These are phyloP conservation scores for Sphenodon punctatus DNA, from an alignment of 2,797 vertebrate genomes.

Conservation along the genomic window DNA sequence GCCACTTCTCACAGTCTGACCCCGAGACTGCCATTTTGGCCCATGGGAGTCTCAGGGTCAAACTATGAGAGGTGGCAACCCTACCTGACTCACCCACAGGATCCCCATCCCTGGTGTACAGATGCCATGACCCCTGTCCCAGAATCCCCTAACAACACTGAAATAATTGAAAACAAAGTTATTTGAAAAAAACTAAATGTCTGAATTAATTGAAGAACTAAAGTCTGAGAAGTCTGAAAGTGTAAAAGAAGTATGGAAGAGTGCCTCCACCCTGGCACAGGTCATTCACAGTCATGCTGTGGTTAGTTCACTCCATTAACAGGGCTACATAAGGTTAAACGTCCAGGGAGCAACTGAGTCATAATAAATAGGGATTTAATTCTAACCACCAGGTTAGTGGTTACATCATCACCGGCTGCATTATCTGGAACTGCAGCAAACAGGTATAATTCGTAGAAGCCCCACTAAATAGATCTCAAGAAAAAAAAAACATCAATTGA, in stretches of 20 bases:
- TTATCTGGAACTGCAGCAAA: background rate
- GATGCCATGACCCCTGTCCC: no score
- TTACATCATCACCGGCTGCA: background rate
- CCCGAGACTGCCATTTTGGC: no score
- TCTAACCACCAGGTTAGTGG: background rate
- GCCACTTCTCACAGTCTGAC: no score
- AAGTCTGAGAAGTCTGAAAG: background rate
- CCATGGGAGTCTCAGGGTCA: no score
- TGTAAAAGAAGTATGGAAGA: no score
- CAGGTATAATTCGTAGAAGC: background rate
- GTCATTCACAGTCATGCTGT: background rate
- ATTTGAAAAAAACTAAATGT: no score
- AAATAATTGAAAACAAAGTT: no score
- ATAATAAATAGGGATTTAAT: slow-evolving; percentile 21
- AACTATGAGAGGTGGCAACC: no score
- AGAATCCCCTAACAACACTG: no score
- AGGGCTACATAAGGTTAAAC: background rate
- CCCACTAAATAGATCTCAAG: accelerated
- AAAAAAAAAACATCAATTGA: background rate
- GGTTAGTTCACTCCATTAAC: background rate
- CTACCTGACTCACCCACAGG: no score
- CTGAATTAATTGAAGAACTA: no score
- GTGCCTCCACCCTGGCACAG: background rate
- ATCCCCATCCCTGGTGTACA: no score
- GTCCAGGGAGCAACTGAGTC: background rate